These are phyloP conservation scores for Lingula anatina DNA, from an alignment of 2,888 invertebrate genomes.

Conservation along the genomic window DNA sequence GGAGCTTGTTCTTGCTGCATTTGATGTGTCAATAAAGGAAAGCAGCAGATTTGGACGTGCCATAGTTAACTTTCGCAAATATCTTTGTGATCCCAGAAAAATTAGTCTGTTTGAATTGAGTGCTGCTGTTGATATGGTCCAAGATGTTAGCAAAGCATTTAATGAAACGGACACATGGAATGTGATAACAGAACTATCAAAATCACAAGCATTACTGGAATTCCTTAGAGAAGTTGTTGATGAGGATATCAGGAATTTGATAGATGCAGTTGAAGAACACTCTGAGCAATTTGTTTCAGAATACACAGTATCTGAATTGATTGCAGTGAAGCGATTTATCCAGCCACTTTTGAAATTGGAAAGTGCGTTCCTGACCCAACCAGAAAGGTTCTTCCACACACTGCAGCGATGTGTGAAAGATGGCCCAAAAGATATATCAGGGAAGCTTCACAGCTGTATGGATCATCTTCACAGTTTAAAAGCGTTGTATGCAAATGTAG, in stretches of 20 bases:
- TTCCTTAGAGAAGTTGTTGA: constrained; percentile 15
- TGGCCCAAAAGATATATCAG: neutral
- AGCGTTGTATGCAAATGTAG: constrained; percentile 19
- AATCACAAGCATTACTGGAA: constrained; percentile 9
- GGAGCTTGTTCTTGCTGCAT: too few species aligned
- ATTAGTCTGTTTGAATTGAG: too few species aligned
- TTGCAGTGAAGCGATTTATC: constrained; percentile 18
- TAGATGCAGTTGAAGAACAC: constrained; percentile 26
- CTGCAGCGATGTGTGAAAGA: neutral
- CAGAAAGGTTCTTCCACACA: too few species aligned
- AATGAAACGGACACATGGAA: constrained; percentile 6
- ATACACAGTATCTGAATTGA: constrained; percentile 20
- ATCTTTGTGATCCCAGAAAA: too few species aligned
- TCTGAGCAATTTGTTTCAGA: constrained; percentile 22
- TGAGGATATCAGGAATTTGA: constrained; percentile 22
- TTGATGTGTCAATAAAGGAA: too few species aligned
- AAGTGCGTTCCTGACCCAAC: too few species aligned
- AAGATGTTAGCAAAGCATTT: constrained; percentile 5
- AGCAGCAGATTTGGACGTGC: too few species aligned
- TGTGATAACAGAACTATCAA: constrained; percentile 9
- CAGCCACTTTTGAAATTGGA: constrained; percentile 11
- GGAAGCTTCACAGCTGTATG: constrained; percentile 15
- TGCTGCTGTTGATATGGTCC: too few species aligned
- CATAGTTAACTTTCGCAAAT: too few species aligned
- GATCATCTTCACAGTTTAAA: constrained; percentile 17